phyloP scores from a whole-genome alignment of 2,888 invertebrate genomes.

The Sarcophaga carnaria region DNA sequence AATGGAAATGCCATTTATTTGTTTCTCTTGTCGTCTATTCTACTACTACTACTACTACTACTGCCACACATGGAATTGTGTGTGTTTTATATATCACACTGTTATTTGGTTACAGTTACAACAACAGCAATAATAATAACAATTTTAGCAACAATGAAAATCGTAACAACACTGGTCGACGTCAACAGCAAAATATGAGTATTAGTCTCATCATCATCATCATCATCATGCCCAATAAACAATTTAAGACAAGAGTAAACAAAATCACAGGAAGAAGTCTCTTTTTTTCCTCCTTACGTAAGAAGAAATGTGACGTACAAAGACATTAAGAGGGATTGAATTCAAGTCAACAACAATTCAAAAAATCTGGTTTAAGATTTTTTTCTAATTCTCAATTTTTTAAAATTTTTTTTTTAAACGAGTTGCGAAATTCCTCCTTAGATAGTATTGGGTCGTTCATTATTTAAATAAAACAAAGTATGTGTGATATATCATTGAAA shows the following conservation, averaged over 20 bases:
- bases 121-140: slow-evolving; percentile 31
- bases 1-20: slow-evolving; percentile 69
- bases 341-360: too few species aligned
- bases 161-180: not conserved
- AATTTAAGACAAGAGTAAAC: slow-evolving; percentile 5
- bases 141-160: slow-evolving; percentile 5
- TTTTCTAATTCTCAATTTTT: too few species aligned
- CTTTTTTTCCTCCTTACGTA: too few species aligned
- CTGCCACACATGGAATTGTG: not conserved
- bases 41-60: not conserved
- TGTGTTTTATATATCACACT: slow-evolving; percentile 47
- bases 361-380: too few species aligned
- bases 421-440: too few species aligned
- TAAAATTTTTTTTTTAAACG: too few species aligned
- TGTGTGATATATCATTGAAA: too few species aligned
- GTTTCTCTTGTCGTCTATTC: slow-evolving; percentile 48
- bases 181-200: not conserved
- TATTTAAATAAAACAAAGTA: too few species aligned
- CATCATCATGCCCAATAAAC: slow-evolving; percentile 44
- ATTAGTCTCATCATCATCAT: not conserved
- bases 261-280: too few species aligned
- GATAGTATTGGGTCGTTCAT: too few species aligned
- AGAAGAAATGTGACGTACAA: too few species aligned
- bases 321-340: too few species aligned
- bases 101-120: slow-evolving; percentile 51